Base-by-base conservation (phyloP, 2,888 invertebrate species). In the Conops quadrifasciatus region DNA sequence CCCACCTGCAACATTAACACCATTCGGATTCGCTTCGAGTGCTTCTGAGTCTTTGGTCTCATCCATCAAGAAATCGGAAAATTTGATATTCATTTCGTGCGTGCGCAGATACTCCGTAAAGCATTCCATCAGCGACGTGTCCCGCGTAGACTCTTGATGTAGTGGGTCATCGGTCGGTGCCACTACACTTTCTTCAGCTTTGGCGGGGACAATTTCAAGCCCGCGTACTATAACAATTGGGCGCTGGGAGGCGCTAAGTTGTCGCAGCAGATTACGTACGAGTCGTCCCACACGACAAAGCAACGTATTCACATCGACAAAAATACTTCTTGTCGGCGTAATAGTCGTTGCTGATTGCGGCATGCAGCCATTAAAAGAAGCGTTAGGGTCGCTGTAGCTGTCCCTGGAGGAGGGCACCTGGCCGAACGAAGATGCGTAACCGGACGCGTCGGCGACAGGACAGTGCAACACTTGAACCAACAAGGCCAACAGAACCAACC, bases 11-110 rank as follows among this genome's bases (percentile, higher is more conserved):
- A 51, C 58, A 63, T 70, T 53, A 26, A 43, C 70, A 19, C 73
- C 74, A 51, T 72, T 75, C 65, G 72, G 75, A 58, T 77, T 72
- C 36, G 66, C 43, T 75, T 78, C 77, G 65, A 66, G 76, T 68
- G 64, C 63, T 69, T 77, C 78, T 36, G 5, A 4, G 9, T 36
- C 36, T 9, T 36, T 9, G 5, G 9, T 36, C 36, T 36, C 36
- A 21, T 81, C 79, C n/a, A 72, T 68, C 71, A 93, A 87, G 74
- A 94, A 83, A 80, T 90, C 91, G 0, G 91, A 90, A 68, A 94
- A 84, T 78, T 90, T 91, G 72, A 94, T 90, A 79, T 91, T 89
- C 19, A 94, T 81, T 80, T 94, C 94, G 75, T 93, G 92, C 2
- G 89, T 91, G 79, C 91, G 89, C 2, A 94, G 83, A 77, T 93